Evolutionary conservation across 2,888 invertebrate genomes (phyloP), one percentile per base, ranked within the genome.

Genomic region (Acrobasis repandana): DNA sequence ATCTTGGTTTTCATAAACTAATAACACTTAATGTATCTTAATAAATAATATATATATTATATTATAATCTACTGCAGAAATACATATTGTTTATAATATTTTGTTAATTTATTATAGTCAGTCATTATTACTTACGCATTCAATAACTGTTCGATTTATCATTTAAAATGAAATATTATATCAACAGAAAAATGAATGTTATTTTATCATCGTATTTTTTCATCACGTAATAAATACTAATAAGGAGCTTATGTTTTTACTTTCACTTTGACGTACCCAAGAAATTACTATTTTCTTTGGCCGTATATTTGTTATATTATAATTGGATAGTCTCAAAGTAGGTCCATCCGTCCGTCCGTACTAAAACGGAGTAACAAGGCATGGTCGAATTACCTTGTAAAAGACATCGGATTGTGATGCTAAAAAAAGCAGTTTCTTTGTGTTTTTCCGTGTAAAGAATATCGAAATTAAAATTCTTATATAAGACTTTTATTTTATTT

Each of bases 291-390:
- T 14, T 20, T 54, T 20, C 54, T 14, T 36, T 10, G 16, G 33
- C 48, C 58, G 4, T 11, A 50, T 14, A 50, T 58, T 57, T 57
- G 34, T 48, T 58, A 49, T 58, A 58, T 58, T 58, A 49, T 49
- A 58, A 58, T 58, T 58, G 48, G 48, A 49, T 48, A 34, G 48
- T 48, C 33, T 48, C 15, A 58, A 48, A 58, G 28, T 48, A 43
- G 43, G n/a, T 14, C n/a, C n/a, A n/a, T n/a, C n/a, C n/a, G 36
- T 48, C 9, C 34, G 11, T 48, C 28, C 48, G 15, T 49, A 58
- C 33, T 48, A 18, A 58, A 58, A 3, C 46, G 10, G 1, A 56
- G 56, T 56, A 43, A 58, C 33, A 49, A 28, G 34, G 33, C 33
- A 16, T 49, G 20, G 58, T 16, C 10, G 28, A 46, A 28, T 46